Evolutionary conservation across 2,888 invertebrate genomes (phyloP).

Genomic region (Tortricodes alternella): DNA sequence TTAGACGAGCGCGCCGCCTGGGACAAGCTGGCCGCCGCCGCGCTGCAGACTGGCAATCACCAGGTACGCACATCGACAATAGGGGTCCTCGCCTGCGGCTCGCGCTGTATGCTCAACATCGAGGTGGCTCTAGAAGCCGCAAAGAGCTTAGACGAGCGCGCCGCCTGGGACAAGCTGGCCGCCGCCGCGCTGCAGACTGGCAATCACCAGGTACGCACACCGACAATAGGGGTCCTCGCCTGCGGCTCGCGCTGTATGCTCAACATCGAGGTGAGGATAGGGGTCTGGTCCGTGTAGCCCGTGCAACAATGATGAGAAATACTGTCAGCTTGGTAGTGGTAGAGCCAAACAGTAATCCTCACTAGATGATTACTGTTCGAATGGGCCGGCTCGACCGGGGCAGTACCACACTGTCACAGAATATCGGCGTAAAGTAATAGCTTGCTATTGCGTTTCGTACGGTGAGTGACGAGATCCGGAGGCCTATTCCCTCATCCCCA

Average conservation of each 20-base stretch:
- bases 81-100: slow-evolving; percentile 93
- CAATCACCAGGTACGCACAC: slow-evolving; percentile 88
- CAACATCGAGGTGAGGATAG: slow-evolving; percentile 98
- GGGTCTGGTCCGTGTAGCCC: too few species aligned
- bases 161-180: slow-evolving; percentile 97
- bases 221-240: slow-evolving; percentile 84
- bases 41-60: slow-evolving; percentile 96
- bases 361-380: too few species aligned
- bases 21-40: slow-evolving; percentile 97
- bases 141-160: slow-evolving; percentile 95
- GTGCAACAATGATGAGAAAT: too few species aligned
- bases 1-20: slow-evolving; percentile 97
- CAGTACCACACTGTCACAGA: too few species aligned
- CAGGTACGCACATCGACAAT: slow-evolving; percentile 80
- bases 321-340: too few species aligned
- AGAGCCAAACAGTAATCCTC: too few species aligned
- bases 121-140: slow-evolving; percentile 99
- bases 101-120: slow-evolving; percentile 98
- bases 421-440: too few species aligned
- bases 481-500: too few species aligned
- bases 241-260: slow-evolving; percentile 98
- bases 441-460: too few species aligned
- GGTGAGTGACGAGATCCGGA: too few species aligned
- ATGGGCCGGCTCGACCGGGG: too few species aligned
- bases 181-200: slow-evolving; percentile 96